Evolutionary conservation across 2,888 invertebrate species (phyloP).

Genomic region (Luperina testacea): DNA sequence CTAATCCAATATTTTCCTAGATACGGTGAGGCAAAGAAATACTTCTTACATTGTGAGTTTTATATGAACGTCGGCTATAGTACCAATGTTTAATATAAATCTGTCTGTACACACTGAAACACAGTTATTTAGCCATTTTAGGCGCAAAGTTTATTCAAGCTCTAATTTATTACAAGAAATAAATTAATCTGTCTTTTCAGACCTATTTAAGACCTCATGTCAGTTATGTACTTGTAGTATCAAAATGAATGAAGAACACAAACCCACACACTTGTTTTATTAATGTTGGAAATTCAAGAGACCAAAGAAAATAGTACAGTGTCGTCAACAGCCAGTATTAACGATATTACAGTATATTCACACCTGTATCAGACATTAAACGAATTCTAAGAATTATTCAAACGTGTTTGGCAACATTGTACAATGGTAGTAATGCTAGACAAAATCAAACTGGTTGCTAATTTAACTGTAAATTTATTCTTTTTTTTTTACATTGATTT

Average conservation of each 20-base stretch:
- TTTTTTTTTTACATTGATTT: no score
- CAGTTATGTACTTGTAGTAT: constrained; percentile 4
- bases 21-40: constrained; percentile 40
- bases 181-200: constrained; percentile 27
- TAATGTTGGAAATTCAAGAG: not conserved
- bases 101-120: not conserved
- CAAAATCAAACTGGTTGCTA: no score
- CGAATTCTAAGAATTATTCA: not conserved
- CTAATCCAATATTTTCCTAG: constrained; percentile 64
- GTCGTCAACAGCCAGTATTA: not conserved
- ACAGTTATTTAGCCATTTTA: constrained; percentile 8
- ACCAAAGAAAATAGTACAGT: not conserved
- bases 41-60: constrained; percentile 30
- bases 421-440: no score
- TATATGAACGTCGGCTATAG: constrained; percentile 7
- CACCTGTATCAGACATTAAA: not conserved
- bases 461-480: no score
- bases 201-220: constrained; percentile 15
- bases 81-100: constrained; percentile 16
- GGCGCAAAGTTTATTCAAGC: constrained; percentile 3
- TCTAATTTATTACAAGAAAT: constrained; percentile 29
- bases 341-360: not conserved
- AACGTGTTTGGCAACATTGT: not conserved
- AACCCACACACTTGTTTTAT: not conserved
- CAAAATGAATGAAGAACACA: not conserved